Evolutionary conservation across 2,113 vertebrate species (phyloP), one percentile per base, ranked within the genome.

Genomic region (Bubo scandiacus): DNA sequence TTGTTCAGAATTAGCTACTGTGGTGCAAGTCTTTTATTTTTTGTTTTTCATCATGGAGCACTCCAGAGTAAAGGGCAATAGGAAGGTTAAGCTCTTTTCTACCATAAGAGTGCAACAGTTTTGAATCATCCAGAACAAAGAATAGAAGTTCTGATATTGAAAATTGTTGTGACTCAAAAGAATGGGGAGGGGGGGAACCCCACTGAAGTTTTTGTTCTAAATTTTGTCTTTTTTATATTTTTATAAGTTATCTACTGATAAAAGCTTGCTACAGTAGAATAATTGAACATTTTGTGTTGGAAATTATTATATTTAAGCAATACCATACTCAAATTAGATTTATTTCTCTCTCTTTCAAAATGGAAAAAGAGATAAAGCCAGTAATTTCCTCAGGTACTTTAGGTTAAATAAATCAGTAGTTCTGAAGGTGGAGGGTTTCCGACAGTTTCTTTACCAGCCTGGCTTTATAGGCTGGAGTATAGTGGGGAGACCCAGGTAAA

Each of bases 181-280:
- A 6, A 16, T 34, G 18, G 16, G 16, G 43, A 16, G 16, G 15
- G 30, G 3, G 9, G 1, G 1, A 45, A 5, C n/a, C 5, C 19
- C 10, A 57, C 14, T 32, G 30, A 73, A 45, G 11, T 51, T 55
- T 82, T 72, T 51, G 3, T 30, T 40, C n/a, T 32, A 17, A 34
- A 59, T 66, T 55, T 71, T 83, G n/a, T 45, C 7, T 40, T 22
- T 57, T 72, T 43, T 16, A 3, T 22, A 49, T 58, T 63, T 68
- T 52, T 42, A 9, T 27, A 27, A 52, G 45, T 71, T 47, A 20
- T 25, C 7, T 82, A 4, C 29, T 47, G 29, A 30, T n/a, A 22
- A 75, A 89, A 52, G 10, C 8, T 59, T 86, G 18, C 20, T 77
- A 14, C 11, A 47, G 12, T 12, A 20, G 30, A 55, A 65, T 78